Conservation (phyloP, 2,888 invertebrate species). For the Craniophora ligustri region DNA sequence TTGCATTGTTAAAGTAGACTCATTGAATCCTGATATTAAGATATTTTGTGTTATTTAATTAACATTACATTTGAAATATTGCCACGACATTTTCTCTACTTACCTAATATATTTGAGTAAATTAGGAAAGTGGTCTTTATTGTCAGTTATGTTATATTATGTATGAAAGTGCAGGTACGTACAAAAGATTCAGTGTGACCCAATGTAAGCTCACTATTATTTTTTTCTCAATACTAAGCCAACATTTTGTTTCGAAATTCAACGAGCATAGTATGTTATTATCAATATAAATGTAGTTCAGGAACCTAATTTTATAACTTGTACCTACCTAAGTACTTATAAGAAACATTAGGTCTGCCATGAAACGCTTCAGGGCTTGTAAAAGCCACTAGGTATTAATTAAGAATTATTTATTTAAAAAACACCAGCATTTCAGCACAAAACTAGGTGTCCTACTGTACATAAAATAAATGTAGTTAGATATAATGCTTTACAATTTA, state of each 20-base stretch:
- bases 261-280: too few species aligned
- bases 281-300: conserved; percentile 8
- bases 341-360: conserved; percentile 39
- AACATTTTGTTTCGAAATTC: not conserved
- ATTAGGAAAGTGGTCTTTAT: too few species aligned
- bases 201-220: conserved; percentile 25
- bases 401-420: conserved; percentile 52
- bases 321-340: too few species aligned
- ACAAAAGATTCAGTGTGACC: conserved; percentile 6
- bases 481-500: conserved; percentile 45
- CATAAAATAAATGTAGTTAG: conserved; percentile 26
- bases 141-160: too few species aligned
- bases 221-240: conserved; percentile 4
- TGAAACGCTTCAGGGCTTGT: conserved; percentile 24
- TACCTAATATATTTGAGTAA: too few species aligned
- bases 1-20: conserved; percentile 1
- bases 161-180: conserved; percentile 2
- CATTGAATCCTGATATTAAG: conserved; percentile 25
- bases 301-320: conserved; percentile 24
- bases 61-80: conserved; percentile 20
- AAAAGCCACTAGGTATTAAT: conserved; percentile 22
- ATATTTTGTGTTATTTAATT: conserved; percentile 14
- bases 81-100: conserved; percentile 12
- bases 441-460: conserved; percentile 35
- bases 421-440: conserved; percentile 29